Evolutionary conservation across 2,797 vertebrate genomes (phyloP).

Genomic region (Acipenser ruthenus): DNA sequence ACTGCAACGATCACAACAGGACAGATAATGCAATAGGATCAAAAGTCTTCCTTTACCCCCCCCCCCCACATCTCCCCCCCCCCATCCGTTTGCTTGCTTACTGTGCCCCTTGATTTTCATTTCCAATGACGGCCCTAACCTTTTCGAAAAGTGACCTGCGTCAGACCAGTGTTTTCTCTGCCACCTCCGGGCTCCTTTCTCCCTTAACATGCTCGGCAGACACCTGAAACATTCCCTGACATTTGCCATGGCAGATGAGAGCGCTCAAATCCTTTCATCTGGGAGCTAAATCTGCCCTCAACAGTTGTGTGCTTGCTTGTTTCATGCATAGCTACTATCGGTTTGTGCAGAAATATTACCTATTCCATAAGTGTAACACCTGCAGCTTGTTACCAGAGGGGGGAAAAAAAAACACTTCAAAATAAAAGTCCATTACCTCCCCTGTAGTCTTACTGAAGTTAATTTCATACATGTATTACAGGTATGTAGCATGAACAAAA

Average conservation of each 20-base stretch:
- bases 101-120: slow-evolving; percentile 31
- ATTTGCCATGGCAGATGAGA: neutral
- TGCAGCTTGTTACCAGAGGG: no score
- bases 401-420: no score
- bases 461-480: no score
- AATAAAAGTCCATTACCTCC: no score
- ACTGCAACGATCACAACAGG: slow-evolving; percentile 66
- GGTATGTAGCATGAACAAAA: no score
- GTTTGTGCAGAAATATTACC: no score
- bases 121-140: slow-evolving; percentile 55
- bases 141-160: slow-evolving; percentile 47
- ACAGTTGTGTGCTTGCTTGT: no score
- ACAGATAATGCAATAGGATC: slow-evolving; percentile 25
- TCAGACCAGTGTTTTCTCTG: slow-evolving; percentile 43
- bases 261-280: neutral
- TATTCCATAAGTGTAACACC: no score
- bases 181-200: slow-evolving; percentile 32
- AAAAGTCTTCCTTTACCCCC: slow-evolving; percentile 22
- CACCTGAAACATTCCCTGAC: neutral
- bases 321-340: no score
- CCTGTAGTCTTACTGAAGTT: no score
- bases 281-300: neutral
- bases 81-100: slow-evolving; percentile 13
- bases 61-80: slow-evolving; percentile 31
- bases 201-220: neutral